phyloP scores from a whole-genome alignment of 2,888 invertebrate species.

The Dicyrtoma fusca region DNA sequence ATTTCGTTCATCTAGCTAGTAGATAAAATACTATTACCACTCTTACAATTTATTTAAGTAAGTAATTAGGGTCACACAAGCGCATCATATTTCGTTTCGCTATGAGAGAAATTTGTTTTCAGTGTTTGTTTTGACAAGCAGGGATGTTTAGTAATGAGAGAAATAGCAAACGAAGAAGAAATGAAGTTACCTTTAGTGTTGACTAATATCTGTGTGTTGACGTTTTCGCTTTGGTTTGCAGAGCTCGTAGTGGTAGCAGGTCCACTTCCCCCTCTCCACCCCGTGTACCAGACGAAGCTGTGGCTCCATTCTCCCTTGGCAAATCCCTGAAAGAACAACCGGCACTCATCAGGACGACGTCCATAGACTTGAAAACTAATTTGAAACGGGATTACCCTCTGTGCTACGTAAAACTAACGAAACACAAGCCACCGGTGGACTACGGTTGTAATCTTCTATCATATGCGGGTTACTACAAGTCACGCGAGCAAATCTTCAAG shows the following conservation, averaged over 20 bases:
- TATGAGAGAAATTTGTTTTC: no score
- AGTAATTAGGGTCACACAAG: no score
- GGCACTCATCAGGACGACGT: conserved; percentile 10
- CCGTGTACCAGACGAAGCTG: not conserved
- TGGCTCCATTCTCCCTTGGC: not conserved
- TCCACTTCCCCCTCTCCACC: conserved; percentile 22
- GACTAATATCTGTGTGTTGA: no score
- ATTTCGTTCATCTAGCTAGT: no score
- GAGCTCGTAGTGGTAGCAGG: conserved; percentile 17
- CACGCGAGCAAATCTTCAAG: conserved; percentile 48
- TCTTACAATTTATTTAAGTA: no score
- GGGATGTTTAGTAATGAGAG: no score
- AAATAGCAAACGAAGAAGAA: no score
- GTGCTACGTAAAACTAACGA: conserved; percentile 41
- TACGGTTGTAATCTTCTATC: conserved; percentile 49
- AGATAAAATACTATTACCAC: no score
- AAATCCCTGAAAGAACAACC: conserved; percentile 9
- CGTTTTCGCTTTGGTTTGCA: not conserved
- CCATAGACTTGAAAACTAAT: conserved; percentile 1
- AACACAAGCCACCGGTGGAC: conserved; percentile 42
- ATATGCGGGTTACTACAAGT: conserved; percentile 52
- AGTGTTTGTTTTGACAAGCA: no score
- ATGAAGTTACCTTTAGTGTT: no score
- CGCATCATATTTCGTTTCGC: no score
- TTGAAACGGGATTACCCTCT: conserved; percentile 18